Base-by-base conservation (phyloP, 2,888 invertebrate species). In the Lymantria dispar region DNA sequence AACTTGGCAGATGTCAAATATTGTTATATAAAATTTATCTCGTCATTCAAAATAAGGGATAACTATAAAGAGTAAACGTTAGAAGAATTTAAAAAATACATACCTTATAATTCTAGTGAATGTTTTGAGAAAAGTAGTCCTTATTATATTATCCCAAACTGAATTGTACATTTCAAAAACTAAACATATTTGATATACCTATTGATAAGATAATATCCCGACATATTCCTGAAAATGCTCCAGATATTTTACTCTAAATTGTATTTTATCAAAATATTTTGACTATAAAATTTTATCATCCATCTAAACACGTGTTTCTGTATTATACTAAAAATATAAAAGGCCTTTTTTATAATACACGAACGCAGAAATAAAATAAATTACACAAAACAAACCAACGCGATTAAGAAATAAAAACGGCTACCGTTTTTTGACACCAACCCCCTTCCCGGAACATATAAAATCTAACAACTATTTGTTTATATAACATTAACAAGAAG, bases 381-480 rank as follows among this genome's bases (percentile, higher is more conserved):
- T 76, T 75, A 78, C 66, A 77, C 59, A 69, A 78, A 78, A 83
- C 76, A 84, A 79, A 80, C 74, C 72, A 74, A 72, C 73, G 74
- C 78, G 85, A 90, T 87, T 83, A 84, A 87, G 85, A 83, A 70
- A 88, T 88, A 80, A 87, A 85, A 85, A 84, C 72, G 61, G 89
- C 90, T 91, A 90, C 90, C 76, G 90, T 89, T 88, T 90, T 88
- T 89, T 88, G 79, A 90, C 88, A 85, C 88, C 69, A 76, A 60
- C 73, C 73, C 74, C 76, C 71, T 90, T 90, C 90, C 61, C 12
- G 57, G 90, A 90, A 91, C 70, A 72, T 76, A 85, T 85, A 84
- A 87, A 82, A 70, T 68, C 64, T 60, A 60, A 43, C 80, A 78
- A 83, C 84, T 81, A 87, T 87, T 87, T 88, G 87, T 89, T 88